Evolutionary conservation across 2,797 vertebrate genomes (phyloP), one percentile per base, ranked within the genome.

Genomic region (Gymnocypris eckloni): DNA sequence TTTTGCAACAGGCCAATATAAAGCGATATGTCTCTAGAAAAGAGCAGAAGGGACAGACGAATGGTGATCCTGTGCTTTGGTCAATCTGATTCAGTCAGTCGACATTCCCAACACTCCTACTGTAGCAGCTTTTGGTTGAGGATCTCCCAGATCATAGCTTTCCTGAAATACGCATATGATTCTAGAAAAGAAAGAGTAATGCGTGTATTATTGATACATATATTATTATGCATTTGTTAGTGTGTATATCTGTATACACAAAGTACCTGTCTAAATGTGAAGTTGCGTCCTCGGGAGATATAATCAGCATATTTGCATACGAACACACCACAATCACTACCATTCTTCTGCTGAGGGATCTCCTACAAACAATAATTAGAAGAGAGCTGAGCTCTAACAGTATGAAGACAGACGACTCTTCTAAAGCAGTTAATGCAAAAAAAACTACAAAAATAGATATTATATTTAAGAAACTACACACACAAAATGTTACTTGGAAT

Each of bases 71-170:
- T 59, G 76, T 45, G 88, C 84, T 89, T 90, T 90, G 91, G 91
- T 90, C 86, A 82, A 71, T 79, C 54, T 33, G 75, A 72, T 76
- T 82, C 72, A 39, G 77, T 67, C 80, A 48, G 67, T 39, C 6
- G 10, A 28, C 10, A 2, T 76, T 77, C 13, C 43, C 59, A 64
- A 41, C 1, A 2, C 15, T 64, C 61, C 80, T 82, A 92, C 85
- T 94, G 97, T 88, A 98, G 95, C 92, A 99, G 93, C 92, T 94
- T 96, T 92, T 97, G 96, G 90, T 98, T 96, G 77, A 99, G 94
- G 87, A 99, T 98, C 93, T 99, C 98, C 97, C 98, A 99, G 86
- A 97, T 97, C 97, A 99, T 98, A 91, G 92, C 93, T 91, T 94
- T 98, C 84, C 97, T 96, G 95, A 98, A 98, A 86, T 97, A 95